Percentiles rank a stretch among this genome's conserved stretches.
phyloP scores from a whole-genome alignment of 2,797 vertebrate genomes.

The Hemibagrus guttatus region DNA sequence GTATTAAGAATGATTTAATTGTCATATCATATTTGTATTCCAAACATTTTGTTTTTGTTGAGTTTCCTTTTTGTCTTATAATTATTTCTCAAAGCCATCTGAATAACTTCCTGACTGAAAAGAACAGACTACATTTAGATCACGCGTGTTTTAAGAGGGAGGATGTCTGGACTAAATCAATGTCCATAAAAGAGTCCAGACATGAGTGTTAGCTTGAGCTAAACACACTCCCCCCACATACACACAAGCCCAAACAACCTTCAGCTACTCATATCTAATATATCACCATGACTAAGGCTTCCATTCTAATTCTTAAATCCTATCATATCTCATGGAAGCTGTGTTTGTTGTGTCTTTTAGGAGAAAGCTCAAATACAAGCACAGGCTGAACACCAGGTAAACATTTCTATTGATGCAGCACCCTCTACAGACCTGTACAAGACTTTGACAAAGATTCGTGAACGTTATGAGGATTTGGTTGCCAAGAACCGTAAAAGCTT shows the following conservation, averaged over 20 bases:
- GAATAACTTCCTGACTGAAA: background rate
- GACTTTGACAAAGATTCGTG: conserved; percentile 81
- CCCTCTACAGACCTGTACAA: conserved; percentile 80
- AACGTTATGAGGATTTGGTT: conserved; percentile 81
- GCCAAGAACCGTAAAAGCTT: conserved; percentile 83
- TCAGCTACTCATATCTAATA: background rate
- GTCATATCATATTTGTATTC: background rate
- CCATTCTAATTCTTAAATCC: background rate
- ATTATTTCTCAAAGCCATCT: background rate
- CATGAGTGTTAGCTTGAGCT: no score
- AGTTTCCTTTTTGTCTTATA: background rate
- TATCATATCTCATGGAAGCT: conserved; percentile 10
- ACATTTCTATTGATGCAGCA: conserved; percentile 83
- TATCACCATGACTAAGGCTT: no score
- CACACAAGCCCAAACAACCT: background rate
- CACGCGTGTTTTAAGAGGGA: background rate
- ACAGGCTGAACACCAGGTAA: conserved; percentile 79
- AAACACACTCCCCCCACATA: background rate
- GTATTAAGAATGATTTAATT: background rate
- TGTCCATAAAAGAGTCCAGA: background rate
- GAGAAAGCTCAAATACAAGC: conserved; percentile 74
- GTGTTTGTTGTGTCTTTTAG: conserved; percentile 62
- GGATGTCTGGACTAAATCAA: background rate
- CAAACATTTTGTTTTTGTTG: background rate
- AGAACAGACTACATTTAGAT: background rate